Evolutionary conservation across 2,888 invertebrate genomes (phyloP), one percentile per base, ranked within the genome.

Genomic region (Latrodectus hesperus): DNA sequence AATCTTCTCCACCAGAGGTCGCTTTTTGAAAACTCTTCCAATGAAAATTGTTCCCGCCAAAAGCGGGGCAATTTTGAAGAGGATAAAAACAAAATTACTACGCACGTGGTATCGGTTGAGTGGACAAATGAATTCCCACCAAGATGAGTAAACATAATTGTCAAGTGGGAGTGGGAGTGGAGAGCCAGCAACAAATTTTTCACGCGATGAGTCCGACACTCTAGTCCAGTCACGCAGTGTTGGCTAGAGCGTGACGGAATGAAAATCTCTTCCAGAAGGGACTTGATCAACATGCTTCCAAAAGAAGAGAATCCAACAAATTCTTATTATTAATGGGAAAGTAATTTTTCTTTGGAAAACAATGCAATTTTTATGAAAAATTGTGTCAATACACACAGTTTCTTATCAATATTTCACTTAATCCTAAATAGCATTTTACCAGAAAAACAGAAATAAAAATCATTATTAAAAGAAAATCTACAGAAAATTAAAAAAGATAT

Each of bases 201-300:
- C 75, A 51, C 53, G 64, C 53, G 53, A 73, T 70, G 73, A 51
- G 73, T 60, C 49, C 55, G 65, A 78, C 68, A 52, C 73, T 78
- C 52, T 73, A 49, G 73, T n/a, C 10, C 70, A 67, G 60, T 60
- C 74, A 75, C 53, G 85, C 79, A 70, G 53, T 68, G 68, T 49
- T 60, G 12, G 10, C n/a, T 2, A 12, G 55, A 68, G 79, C 85
- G 79, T 85, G 85, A 75, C 79, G 79, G 38, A 60, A 55, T 55
- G 73, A 78, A 79, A 85, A 84, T 78, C 78, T 72, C 78, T 84
- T 78, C 77, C 65, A 84, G 68, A 11, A 60, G 71, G 55, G 78
- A 84, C 72, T 78, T 75, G 70, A 51, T 78, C 72, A 65, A 68
- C 38, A 22, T 55, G 22, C 71, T 38, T 12, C 17, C 38, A 71